Base-by-base conservation (phyloP, 2,113 vertebrate species). In the Gallinago jamesoni region DNA sequence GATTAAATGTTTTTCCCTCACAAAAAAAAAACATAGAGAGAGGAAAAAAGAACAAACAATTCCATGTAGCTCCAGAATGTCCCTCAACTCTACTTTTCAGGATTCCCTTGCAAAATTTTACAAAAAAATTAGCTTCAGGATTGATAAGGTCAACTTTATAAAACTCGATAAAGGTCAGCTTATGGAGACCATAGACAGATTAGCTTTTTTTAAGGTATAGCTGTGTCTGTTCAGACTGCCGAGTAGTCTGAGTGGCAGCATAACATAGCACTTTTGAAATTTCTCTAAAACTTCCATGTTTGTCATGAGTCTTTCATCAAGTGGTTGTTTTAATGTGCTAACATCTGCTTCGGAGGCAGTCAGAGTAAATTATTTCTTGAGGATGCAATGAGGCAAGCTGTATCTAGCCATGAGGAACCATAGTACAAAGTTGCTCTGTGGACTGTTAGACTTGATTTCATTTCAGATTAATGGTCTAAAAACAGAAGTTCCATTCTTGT, bases 11-110 rank as follows among this genome's bases (percentile, higher is more conserved):
- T 82, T 62, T 85, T 62, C 24, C n/a, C 4, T 37, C 5, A 53
- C 6, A 3, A 14, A 33, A 8, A 4, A 1, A 3, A 10, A 28
- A 62, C 24, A 17, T 43, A 11, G 14, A 1, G 27, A 35, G 22
- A 2, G 76, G 37, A 41, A 23, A 3, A 83, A 84, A 78, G 1
- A 12, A 23, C 5, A 64, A 64, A 47, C 8, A 31, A 52, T 35
- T 74, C 12, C 5, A 50, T 11, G 6, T n/a, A 60, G 10, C 12
- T 25, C 8, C 4, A 0, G 12, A 16, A 9, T 21, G 21, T 45
- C 1, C 0, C 10, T 69, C 23, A 83, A 56, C 6, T 28, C 19
- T 57, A 13, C 3, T 70, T 89, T 56, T 82, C 87, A 87, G 24
- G 22, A 64, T 81, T 85, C 5, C 1, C 14, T 47, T 25, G 7